Conservation (phyloP, 2,888 invertebrate genomes). For the Ecdyonurus torrentis region DNA sequence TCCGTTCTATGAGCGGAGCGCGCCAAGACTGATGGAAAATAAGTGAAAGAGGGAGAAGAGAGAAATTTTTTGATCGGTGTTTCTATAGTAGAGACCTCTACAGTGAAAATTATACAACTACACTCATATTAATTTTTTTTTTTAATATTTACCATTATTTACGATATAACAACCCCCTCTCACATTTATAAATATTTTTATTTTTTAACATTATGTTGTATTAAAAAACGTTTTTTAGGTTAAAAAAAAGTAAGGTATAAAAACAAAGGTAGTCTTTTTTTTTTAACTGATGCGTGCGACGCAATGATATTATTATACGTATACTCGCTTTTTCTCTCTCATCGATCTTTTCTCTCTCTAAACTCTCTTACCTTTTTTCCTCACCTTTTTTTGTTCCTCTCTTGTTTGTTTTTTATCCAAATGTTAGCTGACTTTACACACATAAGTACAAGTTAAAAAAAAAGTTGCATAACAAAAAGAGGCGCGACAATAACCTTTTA, state of each 20-base stretch:
- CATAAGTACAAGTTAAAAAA: neutral
- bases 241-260: neutral
- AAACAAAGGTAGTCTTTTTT: neutral
- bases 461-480: neutral
- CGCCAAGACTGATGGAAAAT: neutral
- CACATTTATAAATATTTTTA: too few species aligned
- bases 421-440: neutral
- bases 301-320: neutral
- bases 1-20: neutral
- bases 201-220: too few species aligned
- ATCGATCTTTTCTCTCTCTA: too few species aligned
- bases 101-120: neutral
- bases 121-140: neutral
- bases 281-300: neutral
- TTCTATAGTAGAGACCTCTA: neutral
- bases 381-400: neutral
- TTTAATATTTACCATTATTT: neutral
- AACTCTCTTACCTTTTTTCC: neutral
- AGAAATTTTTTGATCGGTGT: neutral
- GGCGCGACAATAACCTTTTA: neutral
- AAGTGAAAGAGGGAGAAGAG: too few species aligned
- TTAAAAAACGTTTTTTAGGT: too few species aligned
- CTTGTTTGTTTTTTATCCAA: neutral
- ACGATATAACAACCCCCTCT: neutral
- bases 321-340: neutral